Evolutionary conservation across 2,113 vertebrate species (phyloP), one percentile per base, ranked within the genome.

Genomic region (Paratilapia polleni): DNA sequence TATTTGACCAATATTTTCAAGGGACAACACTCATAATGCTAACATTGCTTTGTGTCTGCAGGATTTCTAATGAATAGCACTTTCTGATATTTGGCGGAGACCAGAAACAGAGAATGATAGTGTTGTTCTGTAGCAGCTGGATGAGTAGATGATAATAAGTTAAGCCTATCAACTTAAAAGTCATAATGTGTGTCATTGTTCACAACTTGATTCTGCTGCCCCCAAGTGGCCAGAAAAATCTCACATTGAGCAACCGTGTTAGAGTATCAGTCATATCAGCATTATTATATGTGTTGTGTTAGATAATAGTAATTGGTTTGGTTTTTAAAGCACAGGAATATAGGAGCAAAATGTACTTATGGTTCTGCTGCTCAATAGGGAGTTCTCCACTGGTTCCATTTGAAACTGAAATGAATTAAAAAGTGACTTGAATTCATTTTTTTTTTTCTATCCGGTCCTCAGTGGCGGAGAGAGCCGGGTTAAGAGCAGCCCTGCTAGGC

Each of bases 401-500:
- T 49, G 19, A 1, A 68, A 49, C 10, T 11, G 41, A 49, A 28
- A 47, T 6, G 8, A 68, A 68, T 26, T 70, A 15, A 68, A 66
- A 24, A 43, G 13, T 17, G 15, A 47, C 14, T 28, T 4, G 2
- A n/a, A 17, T 73, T 5, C 38, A 11, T 1, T 54, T 54, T 31
- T 19, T n/a, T 59, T 5, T 28, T 36, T 8, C 6, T 43, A 2
- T 86, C 28, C 14, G 26, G 2, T 81, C 11, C 58, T 80, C 73
- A 98, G 97, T 49, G 56, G 82, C 28, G 94, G 87, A 61, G 98
- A 99, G 79, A 97, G 81, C 88, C 96, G 97, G 84, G 94, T 93
- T 2, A 99, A 97, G 95, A 97, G 93, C 95, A 99, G 98, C 58
- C 98, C 98, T 1, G 94, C 97, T 56, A 96, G 97, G 81, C 88